Evolutionary conservation across 1,140 invertebrate genomes (phyloP), one percentile per base, ranked within the genome.

Genomic region (Dendroctonus ponderosae): DNA sequence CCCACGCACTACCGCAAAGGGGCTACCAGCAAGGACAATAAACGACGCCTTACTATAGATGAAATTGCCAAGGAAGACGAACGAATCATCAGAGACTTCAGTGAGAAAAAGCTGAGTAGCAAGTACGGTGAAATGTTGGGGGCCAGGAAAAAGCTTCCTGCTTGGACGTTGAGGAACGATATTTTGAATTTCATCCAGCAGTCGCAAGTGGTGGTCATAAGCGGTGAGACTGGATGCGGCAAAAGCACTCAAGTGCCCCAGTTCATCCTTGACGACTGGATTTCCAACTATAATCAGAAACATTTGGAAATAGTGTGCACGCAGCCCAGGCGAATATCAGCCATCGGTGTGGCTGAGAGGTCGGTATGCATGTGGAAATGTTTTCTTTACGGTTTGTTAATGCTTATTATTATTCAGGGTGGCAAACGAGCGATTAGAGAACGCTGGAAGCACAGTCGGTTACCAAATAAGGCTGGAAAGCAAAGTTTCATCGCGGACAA

Each of bases 171-270:
- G 75, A 85, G 79, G 77, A 74, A 84, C 40, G 83, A 87, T 54
- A 90, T 92, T 72, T 73, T 92, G 66, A 79, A 85, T 64, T 74
- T 85, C 11, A 80, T 91, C 14, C 75, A 85, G 14, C 80, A 82
- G 59, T 87, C 87, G 67, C 87, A 85, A 79, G 86, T 93, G 6
- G 78, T 92, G 48, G 83, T 94, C 7, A 89, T 94, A 61, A 90
- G 90, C 71, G 93, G 92, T 7, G 90, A 93, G 71, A 94, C 92
- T 2, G 93, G 93, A 11, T 94, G 91, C 75, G 93, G 93, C 12
- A 95, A 95, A 81, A 91, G 90, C 70, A 95, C 93, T 0, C 91
- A 94, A 83, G 87, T 97, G 15, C 93, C 94, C 2, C 95, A 98
- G 78, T 97, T 90, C 75, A 90, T 98, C 69, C 77, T 97, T 11